Evolutionary conservation across 2,888 invertebrate species (phyloP), one percentile per base, ranked within the genome.

Genomic region (Ectropis crepuscularia): DNA sequence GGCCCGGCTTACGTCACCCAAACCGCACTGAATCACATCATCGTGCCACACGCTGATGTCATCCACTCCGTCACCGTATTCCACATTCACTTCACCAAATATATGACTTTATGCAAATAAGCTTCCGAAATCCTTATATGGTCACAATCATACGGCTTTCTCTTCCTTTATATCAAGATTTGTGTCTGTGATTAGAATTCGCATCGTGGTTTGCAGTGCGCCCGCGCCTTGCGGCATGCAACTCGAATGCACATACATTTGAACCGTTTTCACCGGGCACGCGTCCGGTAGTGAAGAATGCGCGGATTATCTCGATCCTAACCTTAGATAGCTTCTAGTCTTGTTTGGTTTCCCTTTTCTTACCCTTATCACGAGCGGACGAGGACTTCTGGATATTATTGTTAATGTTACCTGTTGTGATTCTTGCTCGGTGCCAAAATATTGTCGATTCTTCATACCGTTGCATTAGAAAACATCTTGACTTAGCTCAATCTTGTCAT

Each of bases 201-300:
- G 66, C 37, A 75, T 71, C 77, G 79, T 76, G 76, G 67, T 70
- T 80, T 82, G 82, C 81, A 71, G 68, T 62, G 59, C 63, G 43
- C 67, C 68, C 62, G 59, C 63, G 43, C 67, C 65, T 64, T 61
- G 73, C 77, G 77, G 77, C 61, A 74, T 76, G 73, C 72, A 72
- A 71, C 67, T 70, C 70, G 67, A 60, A 67, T 75, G 75, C 74
- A 77, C 72, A 74, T 78, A 80, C 83, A 80, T 5, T 11, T n/a
- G 75, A 70, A 77, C 78, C 74, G 84, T 80, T 87, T 87, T 86
- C 82, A 78, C 79, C 80, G 74, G 69, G 67, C 78, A 77, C 71
- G 74, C 75, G 53, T 57, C 71, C 71, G 65, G 60, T 67, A 74
- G 73, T 67, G 63, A 61, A 76, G 78, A 81, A 82, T 81, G 80